phyloP scores from a whole-genome alignment of 2,888 invertebrate species.

The Drosophila prostipennis region DNA sequence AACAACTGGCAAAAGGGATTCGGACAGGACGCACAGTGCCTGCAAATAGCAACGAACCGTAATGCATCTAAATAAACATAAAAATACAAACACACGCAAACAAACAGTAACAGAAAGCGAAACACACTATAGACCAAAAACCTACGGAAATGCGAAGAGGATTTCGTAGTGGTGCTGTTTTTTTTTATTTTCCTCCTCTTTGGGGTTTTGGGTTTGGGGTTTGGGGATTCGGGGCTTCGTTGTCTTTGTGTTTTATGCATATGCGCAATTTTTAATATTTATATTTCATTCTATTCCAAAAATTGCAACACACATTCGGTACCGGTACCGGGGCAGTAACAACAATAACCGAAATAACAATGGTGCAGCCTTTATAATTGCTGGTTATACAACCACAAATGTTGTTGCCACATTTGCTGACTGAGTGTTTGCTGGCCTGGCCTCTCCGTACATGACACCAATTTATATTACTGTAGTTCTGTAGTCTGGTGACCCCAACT shows the following conservation, averaged over 20 bases:
- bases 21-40: slow-evolving; percentile 40
- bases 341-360: slow-evolving; percentile 41
- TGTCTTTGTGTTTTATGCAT: slow-evolving; percentile 47
- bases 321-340: slow-evolving; percentile 10
- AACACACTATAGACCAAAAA: slow-evolving; percentile 20
- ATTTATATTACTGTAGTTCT: slow-evolving; percentile 40
- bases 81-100: slow-evolving; percentile 57
- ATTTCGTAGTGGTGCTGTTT: slow-evolving; percentile 24
- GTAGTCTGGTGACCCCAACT: slow-evolving; percentile 23
- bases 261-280: slow-evolving; percentile 44
- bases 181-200: slow-evolving; percentile 5
- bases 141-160: slow-evolving; percentile 45
- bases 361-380: slow-evolving; percentile 64
- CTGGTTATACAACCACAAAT: slow-evolving; percentile 65
- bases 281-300: slow-evolving; percentile 49
- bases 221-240: slow-evolving; percentile 18
- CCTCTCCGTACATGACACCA: slow-evolving; percentile 37
- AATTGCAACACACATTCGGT: slow-evolving; percentile 17
- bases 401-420: slow-evolving; percentile 31
- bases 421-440: slow-evolving; percentile 2
- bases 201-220: background rate
- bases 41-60: slow-evolving; percentile 54
- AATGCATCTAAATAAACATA: slow-evolving; percentile 70
- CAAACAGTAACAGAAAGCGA: slow-evolving; percentile 39
- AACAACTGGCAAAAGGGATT: slow-evolving; percentile 55